These are phyloP conservation scores for Hypanus sabinus DNA, from an alignment of 2,113 vertebrate genomes.

Conservation along the genomic window DNA sequence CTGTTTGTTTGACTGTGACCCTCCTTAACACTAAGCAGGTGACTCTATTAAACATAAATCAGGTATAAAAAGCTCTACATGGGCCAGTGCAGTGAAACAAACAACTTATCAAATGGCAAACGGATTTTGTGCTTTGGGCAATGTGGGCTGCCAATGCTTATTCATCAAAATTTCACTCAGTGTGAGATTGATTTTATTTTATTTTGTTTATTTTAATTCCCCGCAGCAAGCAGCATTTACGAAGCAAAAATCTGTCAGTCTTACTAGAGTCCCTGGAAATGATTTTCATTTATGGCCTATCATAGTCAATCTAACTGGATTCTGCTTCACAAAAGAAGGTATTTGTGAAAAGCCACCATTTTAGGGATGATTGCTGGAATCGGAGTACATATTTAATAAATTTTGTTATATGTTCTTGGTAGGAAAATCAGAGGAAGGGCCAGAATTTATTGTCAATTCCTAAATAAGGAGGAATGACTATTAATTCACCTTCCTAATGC, in stretches of 20 bases:
- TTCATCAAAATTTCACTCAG: slow-evolving; percentile 75
- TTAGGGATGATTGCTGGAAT: not conserved
- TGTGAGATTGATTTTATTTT: slow-evolving; percentile 72
- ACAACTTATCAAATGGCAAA: slow-evolving; percentile 67
- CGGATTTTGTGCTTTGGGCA: slow-evolving; percentile 63
- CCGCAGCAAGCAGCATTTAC: slow-evolving; percentile 58
- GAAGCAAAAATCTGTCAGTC: slow-evolving; percentile 55
- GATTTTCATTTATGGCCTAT: not conserved
- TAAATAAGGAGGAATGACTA: no score
- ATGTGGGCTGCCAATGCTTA: slow-evolving; percentile 65
- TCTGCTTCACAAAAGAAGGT: not conserved
- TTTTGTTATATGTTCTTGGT: no score
- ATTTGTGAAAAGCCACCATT: not conserved
- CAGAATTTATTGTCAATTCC: no score
- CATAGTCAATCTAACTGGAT: not conserved
- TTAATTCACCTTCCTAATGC: no score
- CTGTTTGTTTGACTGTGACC: slow-evolving; percentile 58
- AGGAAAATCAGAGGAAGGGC: no score
- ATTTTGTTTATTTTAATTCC: slow-evolving; percentile 75
- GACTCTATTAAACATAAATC: slow-evolving; percentile 70
- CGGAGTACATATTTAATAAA: not conserved
- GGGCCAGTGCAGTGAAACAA: slow-evolving; percentile 63
- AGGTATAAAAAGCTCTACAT: slow-evolving; percentile 65
- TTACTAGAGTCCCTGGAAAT: slow-evolving; percentile 42
- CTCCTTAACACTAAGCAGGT: slow-evolving; percentile 66